phyloP scores from a whole-genome alignment of 2,113 vertebrate species.

The Henicopernis longicauda region DNA sequence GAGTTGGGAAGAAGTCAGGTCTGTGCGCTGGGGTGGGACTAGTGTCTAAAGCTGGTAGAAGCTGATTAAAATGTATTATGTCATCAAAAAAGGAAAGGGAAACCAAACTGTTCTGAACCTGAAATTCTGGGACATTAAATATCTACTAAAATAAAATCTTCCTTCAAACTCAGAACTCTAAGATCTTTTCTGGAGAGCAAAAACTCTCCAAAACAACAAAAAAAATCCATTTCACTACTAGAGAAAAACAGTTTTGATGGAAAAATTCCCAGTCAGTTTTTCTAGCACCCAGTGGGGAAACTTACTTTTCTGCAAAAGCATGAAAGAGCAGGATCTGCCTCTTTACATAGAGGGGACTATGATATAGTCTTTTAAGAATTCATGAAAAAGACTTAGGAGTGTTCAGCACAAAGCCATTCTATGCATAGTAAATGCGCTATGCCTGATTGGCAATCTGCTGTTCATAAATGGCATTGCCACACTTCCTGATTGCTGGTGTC shows the following conservation, averaged over 20 bases:
- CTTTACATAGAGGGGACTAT: neutral
- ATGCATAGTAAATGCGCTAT: neutral
- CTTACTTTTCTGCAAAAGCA: neutral
- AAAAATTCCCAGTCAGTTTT: neutral
- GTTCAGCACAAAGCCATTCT: neutral
- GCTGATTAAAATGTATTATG: neutral
- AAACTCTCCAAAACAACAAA: neutral
- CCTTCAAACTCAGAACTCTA: neutral
- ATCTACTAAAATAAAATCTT: neutral
- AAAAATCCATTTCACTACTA: neutral
- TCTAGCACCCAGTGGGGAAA: neutral
- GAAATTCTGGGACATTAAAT: neutral
- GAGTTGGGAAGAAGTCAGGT: neutral
- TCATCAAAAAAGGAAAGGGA: neutral
- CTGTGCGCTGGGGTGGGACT: neutral
- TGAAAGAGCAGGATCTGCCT: neutral
- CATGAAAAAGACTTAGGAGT: neutral
- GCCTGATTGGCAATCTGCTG: neutral
- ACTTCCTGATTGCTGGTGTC: neutral
- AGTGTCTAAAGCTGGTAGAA: neutral
- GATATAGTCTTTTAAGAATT: neutral
- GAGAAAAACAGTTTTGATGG: neutral
- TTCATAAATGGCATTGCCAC: neutral
- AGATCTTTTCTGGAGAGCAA: neutral
- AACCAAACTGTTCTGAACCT: neutral